Evolutionary conservation across 2,797 vertebrate genomes (phyloP), one percentile per base, ranked within the genome.

Genomic region (Peromyscus melanophrys): DNA sequence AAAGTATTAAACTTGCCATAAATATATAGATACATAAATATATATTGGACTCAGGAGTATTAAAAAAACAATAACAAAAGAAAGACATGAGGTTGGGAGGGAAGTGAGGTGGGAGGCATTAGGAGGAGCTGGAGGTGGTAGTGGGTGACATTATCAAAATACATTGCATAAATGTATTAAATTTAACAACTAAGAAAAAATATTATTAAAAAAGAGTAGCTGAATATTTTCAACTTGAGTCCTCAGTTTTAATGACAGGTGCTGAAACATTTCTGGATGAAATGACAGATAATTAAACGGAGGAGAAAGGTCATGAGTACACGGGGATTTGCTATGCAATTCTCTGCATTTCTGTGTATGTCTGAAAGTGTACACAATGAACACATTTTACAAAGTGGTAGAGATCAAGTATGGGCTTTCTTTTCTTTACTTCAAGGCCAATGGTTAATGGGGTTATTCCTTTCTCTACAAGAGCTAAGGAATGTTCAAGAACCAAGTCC

Each of bases 361-460:
- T 52, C 89, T 89, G 83, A 96, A 93, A 90, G 67, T 61, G 17
- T 75, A 75, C 40, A 19, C 29, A 86, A 78, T 37, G 25, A 86
- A 55, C 3, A 25, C 19, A 16, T 57, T 65, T 61, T 34, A 29
- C 67, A 87, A 80, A 52, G 19, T 29, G 10, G 78, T 16, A 55
- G n/a, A 90, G 27, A 89, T 76, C 6, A 96, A 92, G 12, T 83
- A 29, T 17, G 31, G 81, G 31, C 52, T 97, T 92, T 46, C 37
- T 82, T 87, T 83, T 95, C 65, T 75, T 94, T 90, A 80, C 63
- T 87, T 93, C 37, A 89, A 92, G 82, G 52, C 59, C 55, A 77
- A 75, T 87, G 76, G 71, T 69, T 21, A 89, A 89, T 46, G 94
- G 31, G n/a, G 57, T 49, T 55, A 78, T 71, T 63, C 25, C 31